phyloP scores from a whole-genome alignment of 2,888 invertebrate genomes.

The Cryptocephalus primarius region DNA sequence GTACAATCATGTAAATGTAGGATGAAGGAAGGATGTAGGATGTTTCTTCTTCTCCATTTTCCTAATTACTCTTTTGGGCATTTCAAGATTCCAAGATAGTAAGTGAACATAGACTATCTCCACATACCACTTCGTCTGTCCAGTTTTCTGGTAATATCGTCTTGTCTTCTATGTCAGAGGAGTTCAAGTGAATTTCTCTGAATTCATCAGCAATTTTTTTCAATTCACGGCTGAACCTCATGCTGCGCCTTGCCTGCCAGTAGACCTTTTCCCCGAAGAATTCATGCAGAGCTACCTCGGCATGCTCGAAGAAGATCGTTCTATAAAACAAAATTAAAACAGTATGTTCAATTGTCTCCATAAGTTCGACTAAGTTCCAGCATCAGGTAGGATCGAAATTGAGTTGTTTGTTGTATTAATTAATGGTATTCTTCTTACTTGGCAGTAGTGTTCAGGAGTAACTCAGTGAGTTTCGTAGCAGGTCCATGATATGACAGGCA shows the following conservation, averaged over 20 bases:
- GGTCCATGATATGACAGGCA: conserved; percentile 82
- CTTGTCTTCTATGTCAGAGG: conserved; percentile 46
- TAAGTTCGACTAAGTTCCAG: too few species aligned
- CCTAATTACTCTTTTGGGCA: too few species aligned
- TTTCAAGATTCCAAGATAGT: too few species aligned
- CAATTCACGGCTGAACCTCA: conserved; percentile 72
- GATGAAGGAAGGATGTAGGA: too few species aligned
- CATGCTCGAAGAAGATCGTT: conserved; percentile 61
- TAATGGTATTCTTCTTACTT: conserved; percentile 29
- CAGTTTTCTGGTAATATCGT: conserved; percentile 51
- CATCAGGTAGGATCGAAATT: too few species aligned
- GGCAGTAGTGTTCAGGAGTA: conserved; percentile 43
- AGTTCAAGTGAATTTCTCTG: conserved; percentile 49
- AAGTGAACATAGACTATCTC: too few species aligned
- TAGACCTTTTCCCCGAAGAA: conserved; percentile 72
- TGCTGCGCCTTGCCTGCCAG: conserved; percentile 82
- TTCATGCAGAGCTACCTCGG: conserved; percentile 81
- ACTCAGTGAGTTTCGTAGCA: conserved; percentile 49
- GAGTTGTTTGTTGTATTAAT: background rate
- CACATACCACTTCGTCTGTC: conserved; percentile 44
- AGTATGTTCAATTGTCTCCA: too few species aligned
- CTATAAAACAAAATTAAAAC: conserved; percentile 26
- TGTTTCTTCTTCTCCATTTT: too few species aligned
- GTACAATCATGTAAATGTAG: too few species aligned
- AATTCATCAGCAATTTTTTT: conserved; percentile 57